Evolutionary conservation across 2,113 vertebrate genomes (phyloP).

Genomic region (Danio rerio): GRCz12tu NC_133197.1:15577001-15577500

Average conservation of each 20-base stretch:
- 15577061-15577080: neutral
- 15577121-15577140: neutral
- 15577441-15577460: neutral
- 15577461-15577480: neutral
- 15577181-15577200: slow-evolving; percentile 5
- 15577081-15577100: neutral
- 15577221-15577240: neutral
- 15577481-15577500: neutral
- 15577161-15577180: slow-evolving; percentile 10
- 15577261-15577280: slow-evolving; percentile 30
- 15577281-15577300: slow-evolving; percentile 1
- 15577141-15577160: slow-evolving; percentile 3
- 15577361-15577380: neutral
- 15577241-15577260: neutral
- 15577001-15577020: neutral
- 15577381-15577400: neutral
- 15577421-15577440: neutral
- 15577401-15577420: neutral
- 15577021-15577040: neutral
- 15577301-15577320: neutral
- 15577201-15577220: slow-evolving; percentile 40
- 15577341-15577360: neutral
- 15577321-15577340: neutral
- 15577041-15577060: neutral
- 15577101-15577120: neutral